Base-by-base conservation (phyloP, 2,113 vertebrate species). In the Periophthalmodon schlosseri region DNA sequence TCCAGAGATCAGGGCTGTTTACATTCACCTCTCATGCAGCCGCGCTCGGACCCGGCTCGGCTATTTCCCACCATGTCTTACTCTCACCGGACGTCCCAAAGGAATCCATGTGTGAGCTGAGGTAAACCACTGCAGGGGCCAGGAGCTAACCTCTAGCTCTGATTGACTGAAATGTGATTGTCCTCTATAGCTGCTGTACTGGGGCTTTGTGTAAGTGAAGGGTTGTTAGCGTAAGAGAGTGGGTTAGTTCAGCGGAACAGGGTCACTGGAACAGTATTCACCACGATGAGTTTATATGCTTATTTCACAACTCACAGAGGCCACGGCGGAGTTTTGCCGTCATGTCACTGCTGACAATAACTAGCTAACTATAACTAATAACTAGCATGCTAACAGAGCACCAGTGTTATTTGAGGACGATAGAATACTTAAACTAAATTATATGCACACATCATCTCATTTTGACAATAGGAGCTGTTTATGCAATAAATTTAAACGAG, bases 1-100 rank as follows among this genome's bases (percentile, higher is more conserved):
- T 91, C 61, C 86, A 91, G 83, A 91, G 91, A 89, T 88, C 87
- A 86, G 39, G 50, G 70, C 74, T 86, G 91, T 93, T 93, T 92
- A 90, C 87, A 87, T 91, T 91, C 82, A 81, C 81, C 79, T 87
- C 86, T 90, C 83, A 80, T 93, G 88, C 73, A 6, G 70, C 66
- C 34, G 47, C 66, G 11, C 76, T 83, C 68, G 75, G 78, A 88
- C 79, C 81, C 75, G 72, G 68, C 80, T 60, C 77, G 63, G 80
- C 78, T n/a, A 75, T 86, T 65, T 90, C 87, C 85, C 85, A 86
- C 77, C 82, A 76, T 73, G 50, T 54, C 21, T 73, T 80, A 70
- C 75, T 80, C 87, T 85, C 81, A 69, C 79, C 74, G 74, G 56
- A 77, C 24, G 64, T 74, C 86, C 75, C 85, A 12, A 1, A 79